Percentiles rank a stretch among this genome's conserved stretches.
These are phyloP conservation scores for Cantharis lateralis DNA, from an alignment of 2,888 invertebrate species.

Conservation along the genomic window DNA sequence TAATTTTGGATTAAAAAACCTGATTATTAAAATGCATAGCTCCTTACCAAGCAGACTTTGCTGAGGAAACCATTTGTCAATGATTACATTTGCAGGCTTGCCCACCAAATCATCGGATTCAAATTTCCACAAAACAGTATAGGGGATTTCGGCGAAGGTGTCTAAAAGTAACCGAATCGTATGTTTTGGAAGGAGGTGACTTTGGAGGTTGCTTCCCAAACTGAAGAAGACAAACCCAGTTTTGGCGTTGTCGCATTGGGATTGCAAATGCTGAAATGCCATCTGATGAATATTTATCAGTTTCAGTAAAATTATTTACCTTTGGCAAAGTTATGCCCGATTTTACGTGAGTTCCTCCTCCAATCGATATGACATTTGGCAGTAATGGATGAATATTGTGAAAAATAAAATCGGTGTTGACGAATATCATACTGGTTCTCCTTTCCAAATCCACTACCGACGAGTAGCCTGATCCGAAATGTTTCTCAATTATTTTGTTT, in stretches of 20 bases:
- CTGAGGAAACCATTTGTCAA: not conserved
- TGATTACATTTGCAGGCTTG: not conserved
- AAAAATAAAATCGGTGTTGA: not conserved
- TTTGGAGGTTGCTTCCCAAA: not conserved
- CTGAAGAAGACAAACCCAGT: not conserved
- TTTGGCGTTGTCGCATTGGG: not conserved
- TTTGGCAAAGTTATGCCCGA: not conserved
- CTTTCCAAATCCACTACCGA: not conserved
- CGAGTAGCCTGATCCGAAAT: not conserved
- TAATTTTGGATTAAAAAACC: too few species aligned
- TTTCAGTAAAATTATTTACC: not conserved
- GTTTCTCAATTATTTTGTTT: not conserved
- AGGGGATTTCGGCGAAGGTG: not conserved
- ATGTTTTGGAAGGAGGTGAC: not conserved
- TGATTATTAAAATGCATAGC: too few species aligned
- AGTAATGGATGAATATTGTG: not conserved
- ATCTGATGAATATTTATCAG: not conserved
- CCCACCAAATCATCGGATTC: not conserved
- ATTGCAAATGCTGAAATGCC: not conserved
- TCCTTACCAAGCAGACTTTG: not conserved
- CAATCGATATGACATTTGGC: not conserved
- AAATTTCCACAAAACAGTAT: not conserved
- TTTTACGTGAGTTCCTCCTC: not conserved
- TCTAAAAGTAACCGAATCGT: not conserved
- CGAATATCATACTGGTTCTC: not conserved